These are phyloP conservation scores for Euglossa dilemma DNA, from an alignment of 1,140 invertebrate genomes.

Conservation along the genomic window DNA sequence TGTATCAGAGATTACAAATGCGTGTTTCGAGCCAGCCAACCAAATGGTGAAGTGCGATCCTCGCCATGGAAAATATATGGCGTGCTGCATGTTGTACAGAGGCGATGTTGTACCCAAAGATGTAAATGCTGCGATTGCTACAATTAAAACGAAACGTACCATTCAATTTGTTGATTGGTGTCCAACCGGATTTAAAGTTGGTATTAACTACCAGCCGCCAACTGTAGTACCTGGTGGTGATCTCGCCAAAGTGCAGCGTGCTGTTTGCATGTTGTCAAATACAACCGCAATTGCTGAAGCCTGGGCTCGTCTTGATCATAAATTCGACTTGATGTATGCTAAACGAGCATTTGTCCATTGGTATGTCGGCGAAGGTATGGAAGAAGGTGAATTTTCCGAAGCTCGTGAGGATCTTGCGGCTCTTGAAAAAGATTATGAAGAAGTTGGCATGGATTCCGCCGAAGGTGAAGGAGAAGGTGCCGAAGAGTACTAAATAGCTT, in stretches of 20 bases:
- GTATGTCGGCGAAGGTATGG: conserved; percentile 68
- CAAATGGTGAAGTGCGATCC: conserved; percentile 88
- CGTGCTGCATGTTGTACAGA: conserved; percentile 66
- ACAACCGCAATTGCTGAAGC: conserved; percentile 65
- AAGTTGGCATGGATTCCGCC: conserved; percentile 66
- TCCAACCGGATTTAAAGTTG: conserved; percentile 87
- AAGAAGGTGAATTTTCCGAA: conserved; percentile 66
- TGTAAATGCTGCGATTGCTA: conserved; percentile 64
- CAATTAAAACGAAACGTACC: conserved; percentile 65
- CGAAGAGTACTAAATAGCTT: conserved; percentile 59
- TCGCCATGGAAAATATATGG: conserved; percentile 85
- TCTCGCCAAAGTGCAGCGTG: conserved; percentile 65
- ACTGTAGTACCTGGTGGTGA: conserved; percentile 65
- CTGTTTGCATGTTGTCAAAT: conserved; percentile 74
- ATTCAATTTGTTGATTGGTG: conserved; percentile 87
- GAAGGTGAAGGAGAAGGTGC: conserved; percentile 65
- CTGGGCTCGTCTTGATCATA: conserved; percentile 63
- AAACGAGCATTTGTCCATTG: conserved; percentile 67
- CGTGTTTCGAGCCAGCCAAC: conserved; percentile 87
- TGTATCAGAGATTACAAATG: conserved; percentile 65
- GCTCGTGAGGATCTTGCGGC: conserved; percentile 66
- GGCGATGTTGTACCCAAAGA: conserved; percentile 66
- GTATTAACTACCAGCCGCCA: conserved; percentile 65
- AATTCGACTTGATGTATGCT: conserved; percentile 66
- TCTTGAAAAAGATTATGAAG: conserved; percentile 64